Conservation (phyloP, 2,888 invertebrate genomes). For the Phanerotoma sp. region DNA sequence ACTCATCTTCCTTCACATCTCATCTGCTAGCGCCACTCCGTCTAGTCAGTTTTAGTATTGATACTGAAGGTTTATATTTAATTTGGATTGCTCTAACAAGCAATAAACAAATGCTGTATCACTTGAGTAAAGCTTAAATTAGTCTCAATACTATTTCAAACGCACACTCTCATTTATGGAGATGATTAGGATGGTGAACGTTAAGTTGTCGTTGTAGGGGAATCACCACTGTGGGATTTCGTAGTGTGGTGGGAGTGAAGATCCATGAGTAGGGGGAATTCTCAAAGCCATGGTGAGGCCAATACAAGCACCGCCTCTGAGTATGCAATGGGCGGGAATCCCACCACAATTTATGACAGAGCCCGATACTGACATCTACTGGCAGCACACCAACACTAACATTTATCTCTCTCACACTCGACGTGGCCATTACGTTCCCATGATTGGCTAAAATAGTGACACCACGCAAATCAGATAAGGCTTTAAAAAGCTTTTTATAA, state of each 20-base stretch:
- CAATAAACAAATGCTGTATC: slow-evolving; percentile 57
- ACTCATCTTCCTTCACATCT: slow-evolving; percentile 23
- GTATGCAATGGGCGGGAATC: slow-evolving; percentile 64
- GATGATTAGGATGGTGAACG: slow-evolving; percentile 47
- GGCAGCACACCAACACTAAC: slow-evolving; percentile 50
- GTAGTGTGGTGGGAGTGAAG: slow-evolving; percentile 24
- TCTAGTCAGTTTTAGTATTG: slow-evolving; percentile 47
- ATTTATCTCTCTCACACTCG: slow-evolving; percentile 34
- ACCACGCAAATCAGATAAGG: slow-evolving; percentile 54
- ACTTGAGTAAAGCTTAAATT: slow-evolving; percentile 55
- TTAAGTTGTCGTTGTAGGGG: slow-evolving; percentile 37
- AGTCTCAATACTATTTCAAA: slow-evolving; percentile 56
- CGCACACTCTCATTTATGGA: slow-evolving; percentile 54
- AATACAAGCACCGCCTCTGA: slow-evolving; percentile 63
- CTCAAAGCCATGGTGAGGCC: slow-evolving; percentile 56
- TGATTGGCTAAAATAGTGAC: slow-evolving; percentile 60
- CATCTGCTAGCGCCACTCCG: slow-evolving; percentile 52
- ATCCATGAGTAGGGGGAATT: slow-evolving; percentile 34
- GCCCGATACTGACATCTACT: slow-evolving; percentile 60
- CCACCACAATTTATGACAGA: slow-evolving; percentile 52
- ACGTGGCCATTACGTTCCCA: slow-evolving; percentile 65
- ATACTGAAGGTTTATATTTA: slow-evolving; percentile 57
- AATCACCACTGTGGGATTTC: slow-evolving; percentile 34
- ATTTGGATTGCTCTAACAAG: slow-evolving; percentile 56
- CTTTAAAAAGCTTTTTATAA: slow-evolving; percentile 38